phyloP scores from a whole-genome alignment of 2,888 invertebrate genomes.

The Notodonta ziczac region DNA sequence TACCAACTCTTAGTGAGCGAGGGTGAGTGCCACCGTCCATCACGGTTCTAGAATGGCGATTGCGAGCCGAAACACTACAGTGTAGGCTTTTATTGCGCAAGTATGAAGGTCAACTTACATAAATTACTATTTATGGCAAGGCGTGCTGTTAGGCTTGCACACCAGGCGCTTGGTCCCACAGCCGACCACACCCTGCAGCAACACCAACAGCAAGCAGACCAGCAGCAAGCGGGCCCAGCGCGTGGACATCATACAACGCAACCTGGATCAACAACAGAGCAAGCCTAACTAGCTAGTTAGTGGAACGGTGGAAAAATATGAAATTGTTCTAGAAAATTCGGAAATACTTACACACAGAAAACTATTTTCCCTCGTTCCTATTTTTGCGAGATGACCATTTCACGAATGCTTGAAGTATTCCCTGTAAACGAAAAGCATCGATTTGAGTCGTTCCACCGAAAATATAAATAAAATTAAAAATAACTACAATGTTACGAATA shows the following conservation, averaged over 20 bases:
- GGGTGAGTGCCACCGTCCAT: no score
- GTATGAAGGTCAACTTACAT: background rate
- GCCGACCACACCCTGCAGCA: constrained; percentile 42
- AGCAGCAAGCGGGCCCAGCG: constrained; percentile 33
- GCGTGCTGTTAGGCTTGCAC: constrained; percentile 48
- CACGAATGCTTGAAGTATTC: constrained; percentile 20
- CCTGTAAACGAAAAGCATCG: constrained; percentile 69
- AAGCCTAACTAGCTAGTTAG: no score
- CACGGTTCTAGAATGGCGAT: no score
- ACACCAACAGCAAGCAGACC: constrained; percentile 37
- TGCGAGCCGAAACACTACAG: no score
- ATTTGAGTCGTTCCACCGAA: constrained; percentile 71
- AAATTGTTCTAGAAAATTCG: no score
- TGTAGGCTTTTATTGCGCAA: no score
- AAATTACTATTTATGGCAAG: constrained; percentile 47
- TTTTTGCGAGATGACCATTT: constrained; percentile 13
- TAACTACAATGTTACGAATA: constrained; percentile 33
- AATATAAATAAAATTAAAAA: constrained; percentile 33
- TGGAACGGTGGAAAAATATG: no score
- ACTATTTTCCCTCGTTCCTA: background rate
- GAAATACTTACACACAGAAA: constrained; percentile 21
- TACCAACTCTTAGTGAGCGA: no score
- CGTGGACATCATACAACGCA: constrained; percentile 22
- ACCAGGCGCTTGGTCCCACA: constrained; percentile 48
- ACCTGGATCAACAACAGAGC: background rate